These are phyloP conservation scores for Xenops minutus DNA, from an alignment of 2,797 vertebrate genomes.

Conservation along the genomic window DNA sequence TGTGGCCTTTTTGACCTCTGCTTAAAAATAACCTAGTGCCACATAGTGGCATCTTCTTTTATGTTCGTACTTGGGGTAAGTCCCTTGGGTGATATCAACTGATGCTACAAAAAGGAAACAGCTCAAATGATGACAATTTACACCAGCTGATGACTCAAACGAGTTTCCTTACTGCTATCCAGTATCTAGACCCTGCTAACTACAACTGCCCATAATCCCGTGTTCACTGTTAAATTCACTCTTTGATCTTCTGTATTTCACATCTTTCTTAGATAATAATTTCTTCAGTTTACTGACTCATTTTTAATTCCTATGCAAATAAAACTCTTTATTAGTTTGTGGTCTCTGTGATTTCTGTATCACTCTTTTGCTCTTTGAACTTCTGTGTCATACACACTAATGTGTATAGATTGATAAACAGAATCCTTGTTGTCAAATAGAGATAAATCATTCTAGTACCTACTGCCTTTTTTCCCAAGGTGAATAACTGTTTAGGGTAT, in stretches of 20 bases:
- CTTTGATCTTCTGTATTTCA: background rate
- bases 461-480: background rate
- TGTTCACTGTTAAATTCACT: background rate
- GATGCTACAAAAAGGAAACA: background rate
- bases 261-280: background rate
- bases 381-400: fast-evolving
- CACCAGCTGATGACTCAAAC: background rate
- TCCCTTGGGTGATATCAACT: background rate
- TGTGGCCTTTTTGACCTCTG: background rate
- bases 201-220: background rate
- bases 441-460: background rate
- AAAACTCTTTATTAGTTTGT: background rate
- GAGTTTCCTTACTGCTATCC: background rate
- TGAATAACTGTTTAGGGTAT: background rate
- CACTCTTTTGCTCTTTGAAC: background rate
- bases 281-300: background rate
- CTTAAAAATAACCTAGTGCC: background rate
- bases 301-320: background rate
- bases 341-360: background rate
- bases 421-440: background rate
- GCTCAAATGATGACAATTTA: background rate
- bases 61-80: background rate
- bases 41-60: background rate
- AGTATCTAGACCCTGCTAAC: background rate
- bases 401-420: background rate